These are phyloP conservation scores for Druon quercuslanigerum DNA, from an alignment of 1,140 invertebrate species.

Conservation along the genomic window DNA sequence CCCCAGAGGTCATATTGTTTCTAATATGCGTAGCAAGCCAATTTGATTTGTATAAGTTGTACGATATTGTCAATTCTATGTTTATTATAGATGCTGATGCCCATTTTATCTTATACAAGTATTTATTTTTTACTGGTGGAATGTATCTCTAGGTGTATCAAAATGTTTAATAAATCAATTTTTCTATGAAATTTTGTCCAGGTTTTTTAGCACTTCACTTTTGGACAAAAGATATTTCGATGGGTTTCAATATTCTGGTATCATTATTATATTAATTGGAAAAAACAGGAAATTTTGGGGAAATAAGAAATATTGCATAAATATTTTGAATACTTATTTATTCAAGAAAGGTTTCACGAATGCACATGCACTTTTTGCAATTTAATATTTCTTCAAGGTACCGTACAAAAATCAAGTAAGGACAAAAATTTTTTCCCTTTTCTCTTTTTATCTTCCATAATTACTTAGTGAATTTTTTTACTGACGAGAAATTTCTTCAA, in stretches of 20 bases:
- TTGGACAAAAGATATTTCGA: no score
- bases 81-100: background rate
- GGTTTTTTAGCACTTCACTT: background rate
- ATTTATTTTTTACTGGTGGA: constrained; percentile 25
- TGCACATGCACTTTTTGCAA: background rate
- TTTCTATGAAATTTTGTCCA: background rate
- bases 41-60: background rate
- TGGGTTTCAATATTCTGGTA: no score
- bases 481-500: background rate
- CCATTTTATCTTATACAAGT: background rate
- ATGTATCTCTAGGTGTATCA: constrained; percentile 25
- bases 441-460: background rate
- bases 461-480: background rate
- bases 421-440: background rate
- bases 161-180: constrained; percentile 19
- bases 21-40: constrained; percentile 57
- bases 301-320: no score
- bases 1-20: constrained; percentile 83
- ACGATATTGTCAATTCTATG: background rate
- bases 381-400: background rate
- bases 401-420: background rate
- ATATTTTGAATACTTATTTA: no score
- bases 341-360: background rate
- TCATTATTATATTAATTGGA: no score
- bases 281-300: no score